Percentiles rank a stretch among this genome's conserved stretches.
Conservation (phyloP, 2,113 vertebrate genomes). For the Tachysurus vachellii region DNA sequence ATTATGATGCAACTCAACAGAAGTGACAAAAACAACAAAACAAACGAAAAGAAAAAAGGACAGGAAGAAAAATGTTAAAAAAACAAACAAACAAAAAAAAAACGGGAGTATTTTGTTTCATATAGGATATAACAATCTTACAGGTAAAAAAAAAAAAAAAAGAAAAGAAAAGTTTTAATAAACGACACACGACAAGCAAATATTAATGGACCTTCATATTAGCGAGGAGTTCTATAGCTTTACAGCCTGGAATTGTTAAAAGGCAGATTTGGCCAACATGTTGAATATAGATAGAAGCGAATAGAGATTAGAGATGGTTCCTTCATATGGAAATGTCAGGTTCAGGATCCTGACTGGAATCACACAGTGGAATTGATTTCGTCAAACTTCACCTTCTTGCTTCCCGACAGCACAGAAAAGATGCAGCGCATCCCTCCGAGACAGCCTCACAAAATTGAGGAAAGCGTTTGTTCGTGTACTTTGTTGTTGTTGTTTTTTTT, state of each 20-base stretch:
- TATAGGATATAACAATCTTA: conserved; percentile 70
- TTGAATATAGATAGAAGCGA: conserved; percentile 59
- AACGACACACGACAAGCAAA: conserved; percentile 31
- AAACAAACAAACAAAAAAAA: conserved; percentile 63
- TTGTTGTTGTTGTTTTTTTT: background rate
- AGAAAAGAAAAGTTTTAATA: conserved; percentile 9
- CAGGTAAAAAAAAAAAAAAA: conserved; percentile 14
- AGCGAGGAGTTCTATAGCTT: conserved; percentile 53
- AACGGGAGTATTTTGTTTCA: conserved; percentile 69
- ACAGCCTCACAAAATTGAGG: conserved; percentile 95
- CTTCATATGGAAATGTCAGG: conserved; percentile 62
- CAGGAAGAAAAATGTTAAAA: conserved; percentile 23
- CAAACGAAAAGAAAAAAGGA: conserved; percentile 62
- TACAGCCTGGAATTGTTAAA: conserved; percentile 65
- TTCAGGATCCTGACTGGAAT: conserved; percentile 63
- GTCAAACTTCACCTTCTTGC: conserved; percentile 85
- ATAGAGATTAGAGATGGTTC: conserved; percentile 65
- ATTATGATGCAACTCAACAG: conserved; percentile 87
- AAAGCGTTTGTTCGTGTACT: conserved; percentile 60
- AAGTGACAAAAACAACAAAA: conserved; percentile 65
- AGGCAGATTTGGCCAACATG: conserved; percentile 53
- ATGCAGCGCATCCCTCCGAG: conserved; percentile 79
- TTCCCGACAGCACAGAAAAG: conserved; percentile 75
- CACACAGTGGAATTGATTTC: conserved; percentile 58
- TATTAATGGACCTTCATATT: conserved; percentile 38